A percentile compares a stretch with the other conserved stretches of the same genome.
Conservation (phyloP, 1,140 invertebrate species). For the Solenopsis fugax region DNA sequence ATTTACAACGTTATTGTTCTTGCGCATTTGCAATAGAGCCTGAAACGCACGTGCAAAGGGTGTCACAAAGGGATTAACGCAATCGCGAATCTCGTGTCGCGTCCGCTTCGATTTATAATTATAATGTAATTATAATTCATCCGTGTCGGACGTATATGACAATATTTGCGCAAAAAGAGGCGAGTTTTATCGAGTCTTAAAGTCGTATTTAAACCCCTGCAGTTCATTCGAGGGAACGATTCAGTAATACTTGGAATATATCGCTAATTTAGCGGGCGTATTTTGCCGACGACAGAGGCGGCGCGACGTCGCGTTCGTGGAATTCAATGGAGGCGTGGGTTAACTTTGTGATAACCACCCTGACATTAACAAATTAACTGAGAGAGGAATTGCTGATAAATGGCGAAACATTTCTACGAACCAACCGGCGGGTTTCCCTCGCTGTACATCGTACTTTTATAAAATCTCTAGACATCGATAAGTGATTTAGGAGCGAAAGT, state of each 20-base stretch:
- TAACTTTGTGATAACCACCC: constrained; percentile 24
- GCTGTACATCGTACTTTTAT: not conserved
- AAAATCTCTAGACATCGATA: constrained; percentile 11
- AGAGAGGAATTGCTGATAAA: constrained; percentile 31
- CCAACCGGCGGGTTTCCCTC: not conserved
- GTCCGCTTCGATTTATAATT: constrained; percentile 20
- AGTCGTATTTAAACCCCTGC: constrained; percentile 23
- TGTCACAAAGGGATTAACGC: not conserved
- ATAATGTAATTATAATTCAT: constrained; percentile 27
- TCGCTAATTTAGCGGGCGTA: constrained; percentile 41
- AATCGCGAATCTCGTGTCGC: constrained; percentile 8
- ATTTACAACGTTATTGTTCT: constrained; percentile 51
- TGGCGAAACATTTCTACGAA: constrained; percentile 6
- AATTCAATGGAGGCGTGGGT: constrained; percentile 17
- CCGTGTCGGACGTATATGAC: not conserved
- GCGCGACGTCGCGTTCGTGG: constrained; percentile 18
- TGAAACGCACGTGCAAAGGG: not conserved
- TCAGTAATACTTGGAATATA: constrained; percentile 44
- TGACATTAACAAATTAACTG: constrained; percentile 41
- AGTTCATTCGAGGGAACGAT: constrained; percentile 4
- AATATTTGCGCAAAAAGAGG: constrained; percentile 36
- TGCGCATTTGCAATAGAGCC: not conserved
- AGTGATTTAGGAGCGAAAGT: constrained; percentile 53
- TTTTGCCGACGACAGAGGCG: constrained; percentile 8
- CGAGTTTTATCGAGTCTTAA: not conserved